A percentile compares a stretch with the other conserved stretches of the same genome.
Evolutionary conservation across 2,113 vertebrate species (phyloP).

Genomic region (Callospermophilus lateralis): DNA sequence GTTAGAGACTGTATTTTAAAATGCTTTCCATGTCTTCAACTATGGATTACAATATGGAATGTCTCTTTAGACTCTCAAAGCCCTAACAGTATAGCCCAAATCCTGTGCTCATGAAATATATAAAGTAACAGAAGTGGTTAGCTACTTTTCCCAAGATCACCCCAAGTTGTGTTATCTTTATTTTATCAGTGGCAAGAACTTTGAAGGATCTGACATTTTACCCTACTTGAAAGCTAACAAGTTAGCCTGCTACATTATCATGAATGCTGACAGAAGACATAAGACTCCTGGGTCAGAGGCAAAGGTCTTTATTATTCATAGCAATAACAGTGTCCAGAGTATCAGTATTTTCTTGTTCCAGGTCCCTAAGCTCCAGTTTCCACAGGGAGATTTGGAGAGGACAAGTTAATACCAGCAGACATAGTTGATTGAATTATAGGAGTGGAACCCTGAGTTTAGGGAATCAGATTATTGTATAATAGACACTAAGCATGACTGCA

Average conservation of each 20-base stretch:
- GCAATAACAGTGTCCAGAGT: neutral
- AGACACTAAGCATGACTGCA: neutral
- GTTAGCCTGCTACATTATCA: neutral
- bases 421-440: neutral
- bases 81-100: neutral
- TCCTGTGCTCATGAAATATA: neutral
- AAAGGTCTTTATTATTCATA: neutral
- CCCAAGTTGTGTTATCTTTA: neutral
- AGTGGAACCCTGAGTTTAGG: neutral
- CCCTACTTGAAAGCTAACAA: neutral
- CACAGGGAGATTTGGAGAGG: neutral
- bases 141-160: neutral
- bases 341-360: neutral
- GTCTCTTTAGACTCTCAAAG: neutral
- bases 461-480: neutral
- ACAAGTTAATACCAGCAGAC: accelerated
- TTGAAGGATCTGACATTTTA: conserved; percentile 6
- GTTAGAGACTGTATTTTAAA: neutral
- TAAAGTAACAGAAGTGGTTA: neutral
- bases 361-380: neutral
- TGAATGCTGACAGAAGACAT: neutral
- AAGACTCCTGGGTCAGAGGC: neutral
- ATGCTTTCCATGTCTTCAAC: neutral
- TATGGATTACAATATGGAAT: neutral
- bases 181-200: conserved; percentile 18